Base-by-base conservation (phyloP, 2,113 vertebrate species). In the Planiliza haematocheilus region DNA sequence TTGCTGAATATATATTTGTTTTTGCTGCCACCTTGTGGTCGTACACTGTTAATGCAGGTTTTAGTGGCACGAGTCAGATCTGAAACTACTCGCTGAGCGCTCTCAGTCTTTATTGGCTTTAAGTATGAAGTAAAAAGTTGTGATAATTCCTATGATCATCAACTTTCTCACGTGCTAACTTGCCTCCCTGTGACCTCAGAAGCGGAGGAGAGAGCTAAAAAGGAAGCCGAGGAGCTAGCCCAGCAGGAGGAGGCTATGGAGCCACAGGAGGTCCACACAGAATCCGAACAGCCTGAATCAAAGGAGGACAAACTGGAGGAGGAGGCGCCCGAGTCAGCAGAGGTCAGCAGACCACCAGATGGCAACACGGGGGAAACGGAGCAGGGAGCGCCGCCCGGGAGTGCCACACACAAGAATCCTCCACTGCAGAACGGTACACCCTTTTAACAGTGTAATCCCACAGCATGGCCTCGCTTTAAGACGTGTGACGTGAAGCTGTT, bases 181-280 rank as follows among this genome's bases (percentile, higher is more conserved):
- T 42, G 8, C 12, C 37, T 62, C 49, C 42, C 4, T 86, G 43
- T 86, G 57, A 77, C 86, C 67, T 90, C 90, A 94, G 96, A 96
- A 84, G 84, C 93, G 7, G 95, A 97, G 53, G 95, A 96, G 76
- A 94, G 93, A 83, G 87, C 91, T 67, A 90, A 79, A 56, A 94
- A 88, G 57, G 94, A 93, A 71, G 88, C 88, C 6, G 93, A 95
- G 42, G 95, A 96, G 84, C 90, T 58, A 65, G 92, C 86, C 80
- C 83, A 88, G 79, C 90, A 92, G 79, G 93, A 94, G 50, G 90
- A 89, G 10, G 77, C 93, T 17, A 90, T 86, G 76, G 87, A 85
- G 50, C 87, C 85, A 11, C 81, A 91, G 79, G 89, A 63, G 56
- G 93, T 86, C 85, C 87, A 90, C n/a, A 84, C 73, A 55, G 86